Evolutionary conservation across 2,888 invertebrate genomes (phyloP), one percentile per base, ranked within the genome.

Genomic region (Brenthis daphne): DNA sequence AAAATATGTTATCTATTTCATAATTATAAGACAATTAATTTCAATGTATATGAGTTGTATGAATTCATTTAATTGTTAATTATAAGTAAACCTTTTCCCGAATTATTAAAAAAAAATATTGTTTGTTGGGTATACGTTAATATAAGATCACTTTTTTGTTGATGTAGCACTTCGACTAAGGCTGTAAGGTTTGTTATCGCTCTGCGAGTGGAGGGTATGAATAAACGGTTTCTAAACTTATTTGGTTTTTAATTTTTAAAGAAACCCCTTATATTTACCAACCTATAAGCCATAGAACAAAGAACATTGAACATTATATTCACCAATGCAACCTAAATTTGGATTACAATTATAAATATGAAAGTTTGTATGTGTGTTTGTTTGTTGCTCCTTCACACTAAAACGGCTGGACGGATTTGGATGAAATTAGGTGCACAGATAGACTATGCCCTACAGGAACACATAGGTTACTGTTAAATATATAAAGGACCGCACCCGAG

Each of bases 161-260:
- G 78, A 78, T 77, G 77, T 78, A 80, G 77, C 77, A 78, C 73
- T 73, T 64, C 65, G 53, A 64, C 75, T 76, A 75, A 71, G 70
- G 77, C 72, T 75, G 77, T 79, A 79, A 80, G 77, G 80, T 77
- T 86, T 88, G 87, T 89, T 88, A 87, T 88, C 85, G 87, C 83
- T 78, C 71, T 57, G 82, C 84, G 83, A 79, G 76, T 80, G 73
- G 73, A 77, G 79, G 77, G 77, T 75, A 74, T 70, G 72, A 89
- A 86, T 88, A 88, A 89, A 89, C 74, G 79, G 77, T 84, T 87
- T 85, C 76, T 78, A 79, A 82, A 79, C 79, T 75, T 57, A 57
- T 33, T 33, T 76, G 81, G 71, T 73, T 76, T 80, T 75, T 53
- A 67, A 60, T 67, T 68, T 53, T 14, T 6, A 24, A 20, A 47